Base-by-base conservation (phyloP, 2,797 vertebrate genomes). In the Periparus ater region DNA sequence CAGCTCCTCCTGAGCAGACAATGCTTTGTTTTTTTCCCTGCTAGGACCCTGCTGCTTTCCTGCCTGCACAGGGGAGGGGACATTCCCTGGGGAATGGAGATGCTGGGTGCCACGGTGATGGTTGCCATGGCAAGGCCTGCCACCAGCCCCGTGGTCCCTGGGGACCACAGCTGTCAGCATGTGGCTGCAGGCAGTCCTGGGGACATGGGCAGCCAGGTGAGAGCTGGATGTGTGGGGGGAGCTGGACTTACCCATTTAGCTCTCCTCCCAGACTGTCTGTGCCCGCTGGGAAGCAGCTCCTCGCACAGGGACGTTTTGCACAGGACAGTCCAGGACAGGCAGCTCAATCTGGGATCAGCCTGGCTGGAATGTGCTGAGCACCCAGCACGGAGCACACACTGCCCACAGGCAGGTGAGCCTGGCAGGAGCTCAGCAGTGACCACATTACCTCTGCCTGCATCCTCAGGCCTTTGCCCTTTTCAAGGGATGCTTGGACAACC, bases 161-260 rank as follows among this genome's bases (percentile, higher is more conserved):
- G 61, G 62, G 34, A 65, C 34, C 34, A 66, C 63, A 79, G 50
- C 58, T 74, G 32, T 45, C 72, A 55, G 17, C 8, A 63, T 19
- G 89, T 71, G 50, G 58, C 89, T 97, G 68, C 44, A 48, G 95
- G 97, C 38, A 91, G 95, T 13, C 92, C 97, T 26, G 94, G 4
- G 94, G 96, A 81, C 77, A 65, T 66, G 96, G 89, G 78, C 95
- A 82, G 88, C 95, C 84, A 97, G 97, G 98, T 97, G 89, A 87
- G 38, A 44, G 50, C 50, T 53, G 50, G 16, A 8, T 51, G 16
- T 0, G 2, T 13, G 20, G 17, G 32, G 14, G 15, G 51, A 45
- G 34, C 63, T 23, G 30, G 26, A 36, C 11, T 34, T 34, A 20
- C 2, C 1, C 1, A 10, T 19, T 44, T 8, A 29, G 51, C 47